Percentiles rank a stretch among this genome's conserved stretches.
These are phyloP conservation scores for Stomorhina lunata DNA, from an alignment of 2,888 invertebrate genomes.

Conservation along the genomic window DNA sequence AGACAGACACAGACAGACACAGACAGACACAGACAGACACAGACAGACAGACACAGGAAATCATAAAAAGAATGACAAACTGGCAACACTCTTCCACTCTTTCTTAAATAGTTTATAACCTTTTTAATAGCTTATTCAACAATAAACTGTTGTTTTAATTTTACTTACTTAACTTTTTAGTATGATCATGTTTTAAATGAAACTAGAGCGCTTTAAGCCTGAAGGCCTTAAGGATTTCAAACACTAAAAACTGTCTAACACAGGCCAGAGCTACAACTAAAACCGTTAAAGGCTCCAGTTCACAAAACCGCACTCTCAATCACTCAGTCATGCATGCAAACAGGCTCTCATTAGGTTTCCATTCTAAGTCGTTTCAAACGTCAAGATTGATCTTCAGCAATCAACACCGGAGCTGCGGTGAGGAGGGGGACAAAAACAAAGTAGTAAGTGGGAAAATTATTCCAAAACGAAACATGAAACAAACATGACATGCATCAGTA, in stretches of 20 bases:
- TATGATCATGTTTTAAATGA: constrained; percentile 25
- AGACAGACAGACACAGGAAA: too few species aligned
- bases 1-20: too few species aligned
- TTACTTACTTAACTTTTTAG: background rate
- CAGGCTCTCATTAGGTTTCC: too few species aligned
- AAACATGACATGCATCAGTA: constrained; percentile 58
- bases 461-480: background rate
- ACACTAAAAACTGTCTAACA: constrained; percentile 39
- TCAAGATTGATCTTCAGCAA: constrained; percentile 17
- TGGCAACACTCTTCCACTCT: too few species aligned
- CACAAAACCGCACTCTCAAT: background rate
- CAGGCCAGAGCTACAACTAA: constrained; percentile 25
- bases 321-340: too few species aligned
- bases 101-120: too few species aligned
- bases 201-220: constrained; percentile 35
- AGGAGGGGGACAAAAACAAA: background rate
- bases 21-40: too few species aligned
- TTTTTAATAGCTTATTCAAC: background rate
- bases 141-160: background rate
- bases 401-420: background rate
- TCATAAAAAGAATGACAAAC: too few species aligned
- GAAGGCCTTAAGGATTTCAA: constrained; percentile 48
- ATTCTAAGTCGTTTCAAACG: background rate
- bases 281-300: constrained; percentile 44
- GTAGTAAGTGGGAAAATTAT: constrained; percentile 34